Base-by-base conservation (phyloP, 2,113 vertebrate genomes). In the Sebastes fasciatus region DNA sequence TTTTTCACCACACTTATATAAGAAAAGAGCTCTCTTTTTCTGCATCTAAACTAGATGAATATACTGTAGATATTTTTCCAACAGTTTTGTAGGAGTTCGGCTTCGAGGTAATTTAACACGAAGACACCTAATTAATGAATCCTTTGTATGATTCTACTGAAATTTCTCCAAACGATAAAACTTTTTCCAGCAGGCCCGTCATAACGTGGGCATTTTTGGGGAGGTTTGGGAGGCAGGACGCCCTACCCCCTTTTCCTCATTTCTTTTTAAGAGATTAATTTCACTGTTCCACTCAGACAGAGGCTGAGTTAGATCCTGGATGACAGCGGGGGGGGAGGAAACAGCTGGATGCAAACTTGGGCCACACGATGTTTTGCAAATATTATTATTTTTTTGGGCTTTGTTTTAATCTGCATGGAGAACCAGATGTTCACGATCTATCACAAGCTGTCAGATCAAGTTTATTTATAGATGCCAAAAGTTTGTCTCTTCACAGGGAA, bases 51-150 rank as follows among this genome's bases (percentile, higher is more conserved):
- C 60, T 63, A 76, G 71, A 76, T 64, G 13, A 79, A 75, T 71
- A 23, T 70, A 85, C 52, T 87, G 79, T 85, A 78, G 77, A 82
- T 86, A 88, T 79, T 88, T 90, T 86, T 88, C 55, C 76, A 52
- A 49, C 51, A 55, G 57, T 79, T 90, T 90, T 88, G 75, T 79
- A 82, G 85, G 11, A 19, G 16, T 70, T 79, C 61, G 71, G 79
- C 75, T 82, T 79, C 16, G n/a, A 45, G 46, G 34, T 43, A 13
- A 75, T 6, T 26, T 1, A 63, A 46, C 40, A 64, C 8, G 23
- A 62, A 76, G 73, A 49, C 68, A 4, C 61, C 13, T 74, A 23
- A 63, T 3, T 4, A 45, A 23, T 7, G 6, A 49, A 45, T 26
- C 14, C 13, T 77, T 85, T 88, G 16, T 82, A 72, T 51, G 54